Percentiles rank a stretch among this genome's conserved stretches.
Conservation (phyloP, 2,113 vertebrate species). For the Tonatia bakeri region DNA sequence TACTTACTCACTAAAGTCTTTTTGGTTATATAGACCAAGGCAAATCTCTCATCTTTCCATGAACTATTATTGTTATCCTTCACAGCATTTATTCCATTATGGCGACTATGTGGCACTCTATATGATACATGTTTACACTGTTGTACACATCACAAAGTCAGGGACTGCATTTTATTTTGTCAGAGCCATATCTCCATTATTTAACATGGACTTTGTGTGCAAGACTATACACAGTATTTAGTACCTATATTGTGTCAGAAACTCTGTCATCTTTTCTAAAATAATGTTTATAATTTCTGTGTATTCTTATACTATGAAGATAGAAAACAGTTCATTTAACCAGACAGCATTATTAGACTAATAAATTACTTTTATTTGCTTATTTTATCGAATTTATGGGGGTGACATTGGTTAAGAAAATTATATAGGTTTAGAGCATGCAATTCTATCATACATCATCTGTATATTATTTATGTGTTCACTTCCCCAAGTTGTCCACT, state of each 20-base stretch:
- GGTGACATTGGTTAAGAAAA: too few relatives aligned
- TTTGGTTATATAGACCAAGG: neutral
- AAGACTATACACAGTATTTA: neutral
- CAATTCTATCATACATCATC: too few relatives aligned
- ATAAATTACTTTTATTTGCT: neutral
- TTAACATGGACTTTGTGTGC: neutral
- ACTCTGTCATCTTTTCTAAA: neutral
- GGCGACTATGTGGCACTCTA: neutral
- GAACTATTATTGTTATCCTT: neutral
- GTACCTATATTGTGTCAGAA: neutral
- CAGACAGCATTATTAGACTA: neutral
- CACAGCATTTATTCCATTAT: neutral
- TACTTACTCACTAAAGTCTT: neutral
- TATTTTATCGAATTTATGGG: too few relatives aligned
- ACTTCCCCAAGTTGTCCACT: neutral
- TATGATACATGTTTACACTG: neutral
- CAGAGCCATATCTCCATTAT: neutral
- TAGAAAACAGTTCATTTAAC: constrained; percentile 15
- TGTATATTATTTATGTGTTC: too few relatives aligned
- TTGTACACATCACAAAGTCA: neutral
- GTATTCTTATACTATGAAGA: neutral
- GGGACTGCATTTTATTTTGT: neutral
- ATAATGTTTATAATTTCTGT: neutral
- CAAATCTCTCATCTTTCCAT: neutral
- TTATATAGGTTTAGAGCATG: too few relatives aligned